Evolutionary conservation across 2,888 invertebrate species (phyloP), one percentile per base, ranked within the genome.

Genomic region (Meteorus cinctellus): DNA sequence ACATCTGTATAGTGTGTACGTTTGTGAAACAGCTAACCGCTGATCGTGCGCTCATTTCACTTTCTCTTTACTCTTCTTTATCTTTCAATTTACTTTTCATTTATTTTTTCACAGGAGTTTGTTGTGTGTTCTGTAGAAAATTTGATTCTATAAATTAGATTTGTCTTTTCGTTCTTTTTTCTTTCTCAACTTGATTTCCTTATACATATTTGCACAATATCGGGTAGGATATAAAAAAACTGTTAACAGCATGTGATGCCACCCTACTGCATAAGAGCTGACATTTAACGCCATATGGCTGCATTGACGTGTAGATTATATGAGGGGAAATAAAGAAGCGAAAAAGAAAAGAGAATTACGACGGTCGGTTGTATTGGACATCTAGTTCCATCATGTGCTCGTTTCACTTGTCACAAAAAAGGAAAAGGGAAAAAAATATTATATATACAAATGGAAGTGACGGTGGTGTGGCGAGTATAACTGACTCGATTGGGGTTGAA

Each of bases 401-500:
- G 81, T 79, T 84, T 84, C 84, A 85, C 85, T 85, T 86, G 85
- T 84, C 82, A 80, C 62, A 45, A 31, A 31, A 55, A 60, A 80
- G 80, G 79, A 69, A 79, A 77, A 78, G 27, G 45, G 65, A 80
- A 81, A 79, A 69, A 79, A 77, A 78, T 78, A 6, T 72, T 16
- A 60, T 59, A 34, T 8, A 29, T 62, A 14, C 75, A 78, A 72
- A 74, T 77, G 76, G 77, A 63, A 76, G 67, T 73, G 73, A 62
- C 70, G 73, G 14, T 55, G 67, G 45, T 81, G 78, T 68, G 74
- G 77, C 79, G 45, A 74, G 76, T 29, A 74, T 72, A 74, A 51
- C 77, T 77, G 82, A 81, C 81, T 85, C 86, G 86, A 87, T 87
- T 86, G 87, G 86, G 87, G 87, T 87, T 87, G 85, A 86, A 86